Base-by-base conservation (phyloP, 2,888 invertebrate species). In the Drosophila emarginata region DNA sequence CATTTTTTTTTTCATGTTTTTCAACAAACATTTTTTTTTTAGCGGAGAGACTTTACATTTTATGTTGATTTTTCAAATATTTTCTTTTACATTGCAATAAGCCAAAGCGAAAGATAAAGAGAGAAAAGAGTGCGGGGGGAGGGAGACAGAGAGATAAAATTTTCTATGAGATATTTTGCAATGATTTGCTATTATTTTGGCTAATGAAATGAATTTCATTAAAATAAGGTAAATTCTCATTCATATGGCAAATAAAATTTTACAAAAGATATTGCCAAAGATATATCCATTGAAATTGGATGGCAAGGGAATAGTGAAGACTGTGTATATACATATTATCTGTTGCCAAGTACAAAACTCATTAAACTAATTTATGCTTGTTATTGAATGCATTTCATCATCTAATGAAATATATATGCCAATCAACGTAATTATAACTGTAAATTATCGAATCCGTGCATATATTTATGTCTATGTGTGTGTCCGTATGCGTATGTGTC, bases 351-450 rank as follows among this genome's bases (percentile, higher is more conserved):
- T 45, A 21, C 45, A 18, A 32, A 21, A 15, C 54, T 18, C 40
- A 45, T 57, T 18, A 7, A 39, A 40, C 51, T 11, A 26, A n/a
- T 12, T 52, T 67, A 32, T 23, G 58, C 36, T 40, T 52, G 60
- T 68, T 54, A 57, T 74, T 52, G 52, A 77, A 67, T 60, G 61
- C 37, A 60, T 58, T 52, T n/a, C 32, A 45, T 51, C 32, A 52
- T 53, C 36, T 50, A 60, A 63, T 63, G 56, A 61, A 77, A 61
- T 50, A 54, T 32, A 61, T 53, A 60, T 50, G 59, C 23, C 52
- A 64, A 65, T 69, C 63, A 74, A 63, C 74, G 62, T 73, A 77
- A 80, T 76, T 80, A 67, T 65, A 74, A 58, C 58, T 61, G 15
- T 58, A n/a, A 15, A 37, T 45, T 45, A 45, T 45, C 45, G 45